phyloP scores from a whole-genome alignment of 2,888 invertebrate genomes.

The Copidosoma aretas region DNA sequence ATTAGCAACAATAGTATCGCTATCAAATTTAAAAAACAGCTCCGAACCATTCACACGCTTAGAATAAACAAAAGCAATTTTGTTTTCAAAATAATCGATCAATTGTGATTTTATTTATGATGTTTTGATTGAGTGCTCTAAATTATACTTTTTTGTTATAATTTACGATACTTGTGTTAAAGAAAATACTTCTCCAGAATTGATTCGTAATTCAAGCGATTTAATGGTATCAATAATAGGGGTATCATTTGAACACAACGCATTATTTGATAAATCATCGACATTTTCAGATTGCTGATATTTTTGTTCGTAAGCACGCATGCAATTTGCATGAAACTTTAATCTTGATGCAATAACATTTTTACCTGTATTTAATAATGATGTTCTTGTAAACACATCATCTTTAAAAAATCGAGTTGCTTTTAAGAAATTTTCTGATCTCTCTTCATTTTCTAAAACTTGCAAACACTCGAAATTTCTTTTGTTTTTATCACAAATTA shows the following conservation, averaged over 20 bases:
- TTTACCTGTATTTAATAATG: neutral
- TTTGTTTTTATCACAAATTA: too few species aligned
- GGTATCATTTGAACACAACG: neutral
- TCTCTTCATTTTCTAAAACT: neutral
- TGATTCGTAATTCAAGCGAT: neutral
- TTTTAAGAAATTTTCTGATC: neutral
- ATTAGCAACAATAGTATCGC: too few species aligned
- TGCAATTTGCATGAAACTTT: neutral
- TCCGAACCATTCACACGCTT: neutral
- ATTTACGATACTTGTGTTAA: neutral
- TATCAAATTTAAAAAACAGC: neutral
- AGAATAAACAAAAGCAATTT: neutral
- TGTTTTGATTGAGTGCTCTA: neutral
- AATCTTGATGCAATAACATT: neutral
- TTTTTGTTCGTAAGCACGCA: neutral
- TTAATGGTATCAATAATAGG: neutral
- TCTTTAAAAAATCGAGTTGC: neutral
- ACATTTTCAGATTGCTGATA: neutral
- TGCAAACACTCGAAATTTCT: too few species aligned
- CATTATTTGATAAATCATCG: neutral
- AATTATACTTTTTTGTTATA: neutral
- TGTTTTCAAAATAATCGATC: neutral
- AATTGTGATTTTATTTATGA: neutral
- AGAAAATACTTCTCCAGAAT: neutral
- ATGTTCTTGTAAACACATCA: neutral